phyloP scores from a whole-genome alignment of 2,888 invertebrate species.

The Acronicta psi region DNA sequence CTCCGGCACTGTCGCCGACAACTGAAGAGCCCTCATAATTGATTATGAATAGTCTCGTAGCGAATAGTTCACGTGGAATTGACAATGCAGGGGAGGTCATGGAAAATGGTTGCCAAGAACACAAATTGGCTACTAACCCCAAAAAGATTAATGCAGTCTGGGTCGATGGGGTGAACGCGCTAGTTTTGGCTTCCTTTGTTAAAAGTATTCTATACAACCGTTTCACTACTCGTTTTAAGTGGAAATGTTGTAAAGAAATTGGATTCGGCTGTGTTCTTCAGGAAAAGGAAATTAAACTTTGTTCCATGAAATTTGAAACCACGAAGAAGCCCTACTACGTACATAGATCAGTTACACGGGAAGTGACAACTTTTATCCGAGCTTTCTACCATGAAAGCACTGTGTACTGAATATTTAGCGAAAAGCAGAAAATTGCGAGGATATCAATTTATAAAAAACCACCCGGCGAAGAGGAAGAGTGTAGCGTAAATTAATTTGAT shows the following conservation, averaged over 20 bases:
- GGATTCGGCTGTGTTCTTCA: constrained; percentile 25
- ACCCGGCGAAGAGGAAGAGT: constrained; percentile 47
- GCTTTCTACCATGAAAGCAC: constrained; percentile 15
- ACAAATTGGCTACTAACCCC: constrained; percentile 35
- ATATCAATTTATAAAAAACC: constrained; percentile 51
- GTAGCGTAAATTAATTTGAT: constrained; percentile 65
- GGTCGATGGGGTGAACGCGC: constrained; percentile 21
- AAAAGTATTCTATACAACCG: constrained; percentile 5
- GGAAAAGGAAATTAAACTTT: constrained; percentile 57
- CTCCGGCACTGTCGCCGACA: constrained; percentile 38
- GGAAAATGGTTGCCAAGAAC: constrained; percentile 41
- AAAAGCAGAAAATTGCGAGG: constrained; percentile 36
- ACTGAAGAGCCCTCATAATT: constrained; percentile 44
- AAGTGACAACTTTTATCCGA: constrained; percentile 21
- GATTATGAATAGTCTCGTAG: constrained; percentile 28
- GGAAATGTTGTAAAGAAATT: constrained; percentile 26
- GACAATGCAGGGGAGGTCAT: constrained; percentile 26
- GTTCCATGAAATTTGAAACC: constrained; percentile 52
- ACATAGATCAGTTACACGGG: constrained; percentile 23
- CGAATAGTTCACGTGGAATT: constrained; percentile 19
- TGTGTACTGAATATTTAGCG: constrained; percentile 43
- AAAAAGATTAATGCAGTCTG: constrained; percentile 43
- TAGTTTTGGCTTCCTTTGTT: constrained; percentile 25
- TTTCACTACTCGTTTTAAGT: constrained; percentile 17
- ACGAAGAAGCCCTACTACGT: constrained; percentile 45